Evolutionary conservation across 2,888 invertebrate genomes (phyloP), one percentile per base, ranked within the genome.

Genomic region (Cephus runcator): DNA sequence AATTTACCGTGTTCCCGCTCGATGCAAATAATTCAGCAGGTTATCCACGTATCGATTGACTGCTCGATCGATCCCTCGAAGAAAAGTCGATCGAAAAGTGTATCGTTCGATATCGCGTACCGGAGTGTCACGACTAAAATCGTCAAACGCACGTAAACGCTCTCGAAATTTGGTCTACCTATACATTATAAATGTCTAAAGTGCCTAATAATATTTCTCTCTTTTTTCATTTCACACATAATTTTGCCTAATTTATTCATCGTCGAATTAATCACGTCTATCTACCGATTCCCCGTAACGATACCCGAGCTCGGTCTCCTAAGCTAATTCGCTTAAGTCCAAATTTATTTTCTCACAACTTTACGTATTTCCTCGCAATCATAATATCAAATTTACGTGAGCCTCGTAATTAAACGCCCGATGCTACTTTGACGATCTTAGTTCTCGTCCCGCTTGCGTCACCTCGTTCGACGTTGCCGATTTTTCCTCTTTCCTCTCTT

Each of bases 161-260:
- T 75, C 74, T 75, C 76, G 69, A 75, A 81, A 80, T 82, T 76
- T 77, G 77, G 79, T 77, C 82, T 80, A 83, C 80, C 79, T 83
- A 80, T 69, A 77, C 74, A 79, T 80, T 78, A 78, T 75, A 78
- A 76, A 76, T 73, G 80, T 74, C 78, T 71, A 77, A 68, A 40
- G 68, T 69, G 77, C 80, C 77, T 73, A 71, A 71, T 71, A 71
- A 34, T 31, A 71, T 33, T 71, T 71, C 12, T 34, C 71, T 33
- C 30, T 71, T 30, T n/a, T 30, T 76, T 35, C 12, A 12, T 11
- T 71, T 78, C 76, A 69, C 71, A 68, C 56, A 31, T 40, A 78
- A 78, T 75, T 78, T 78, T 73, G 35, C 73, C 78, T 78, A 78
- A 69, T 78, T 23, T 6, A 56, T 76, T 76, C 36, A 76, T 71